These are phyloP conservation scores for Ardeotis arabs DNA, from an alignment of 2,113 vertebrate species.

Conservation along the genomic window DNA sequence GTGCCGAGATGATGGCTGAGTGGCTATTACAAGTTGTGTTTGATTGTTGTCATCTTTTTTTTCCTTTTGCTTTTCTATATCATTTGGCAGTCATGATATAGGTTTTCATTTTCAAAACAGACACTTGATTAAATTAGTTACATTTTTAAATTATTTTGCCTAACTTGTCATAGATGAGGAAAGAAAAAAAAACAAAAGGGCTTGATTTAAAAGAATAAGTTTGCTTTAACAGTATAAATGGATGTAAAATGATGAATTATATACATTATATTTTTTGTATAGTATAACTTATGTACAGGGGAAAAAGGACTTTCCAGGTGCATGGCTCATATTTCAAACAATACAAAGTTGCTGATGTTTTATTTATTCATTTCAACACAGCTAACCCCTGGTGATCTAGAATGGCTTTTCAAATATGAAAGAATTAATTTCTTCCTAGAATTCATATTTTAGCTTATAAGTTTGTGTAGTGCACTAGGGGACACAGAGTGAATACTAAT, in stretches of 20 bases:
- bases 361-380: constrained; percentile 25
- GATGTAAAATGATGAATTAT: not conserved
- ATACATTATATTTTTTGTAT: not conserved
- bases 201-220: constrained; percentile 16
- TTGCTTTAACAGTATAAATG: not conserved
- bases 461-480: not conserved
- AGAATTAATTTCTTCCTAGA: not conserved
- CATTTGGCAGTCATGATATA: not conserved
- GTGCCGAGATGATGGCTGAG: constrained; percentile 72
- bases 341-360: constrained; percentile 26
- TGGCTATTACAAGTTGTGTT: constrained; percentile 78
- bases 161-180: not conserved
- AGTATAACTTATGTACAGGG: not conserved
- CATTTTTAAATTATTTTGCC: not conserved
- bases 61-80: not conserved
- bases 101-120: not conserved
- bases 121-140: not conserved
- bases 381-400: constrained; percentile 1
- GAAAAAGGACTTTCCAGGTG: not conserved
- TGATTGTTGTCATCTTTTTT: constrained; percentile 17
- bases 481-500: not conserved
- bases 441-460: not conserved
- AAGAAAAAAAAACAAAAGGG: constrained; percentile 4
- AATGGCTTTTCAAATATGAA: constrained; percentile 21
- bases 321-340: not conserved